Evolutionary conservation across 2,113 vertebrate genomes (phyloP), one percentile per base, ranked within the genome.

Genomic region (Tragelaphus buxtoni): DNA sequence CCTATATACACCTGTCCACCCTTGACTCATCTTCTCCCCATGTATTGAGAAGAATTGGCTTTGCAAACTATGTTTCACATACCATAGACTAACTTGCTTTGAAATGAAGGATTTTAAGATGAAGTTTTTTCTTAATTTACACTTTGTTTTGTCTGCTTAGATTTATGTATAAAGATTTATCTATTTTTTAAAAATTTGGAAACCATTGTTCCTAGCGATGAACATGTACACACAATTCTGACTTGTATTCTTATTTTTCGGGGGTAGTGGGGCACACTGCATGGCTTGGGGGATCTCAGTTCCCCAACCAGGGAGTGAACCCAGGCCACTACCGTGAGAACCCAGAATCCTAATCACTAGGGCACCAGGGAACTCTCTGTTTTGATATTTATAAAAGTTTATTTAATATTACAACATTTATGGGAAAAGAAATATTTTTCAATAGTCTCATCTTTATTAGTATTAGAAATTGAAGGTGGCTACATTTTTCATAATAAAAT

Each of bases 191-290:
- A 30, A 17, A 61, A 61, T 61, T 82, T 81, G 9, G 10, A 49
- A 90, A 9, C 1, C 7, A 47, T 35, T 91, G 10, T 60, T 77
- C 13, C 7, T 85, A 76, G 51, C 42, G 55, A 61, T 45, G 35
- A 85, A 56, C 47, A 61, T 45, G 6, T 28, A 35, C 4, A 87
- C 3, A 24, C 45, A 92, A 60, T 74, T 63, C 35, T 84, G n/a
- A 84, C 12, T 24, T 74, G 3, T 16, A 32, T 18, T 79, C 28
- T 49, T 79, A 20, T 49, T 49, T 47, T 20, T 22, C 0, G 47
- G 47, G 47, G 47, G 10, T 47, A 3, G 5, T 10, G 2, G 18
- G 2, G 0, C 28, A 10, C 9, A 4, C 2, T 42, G 35, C 69
- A 42, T 11, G 28, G 16, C 16, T 79, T 49, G 28, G 1, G 9